phyloP scores from a whole-genome alignment of 2,797 vertebrate genomes.

The Bradypus variegatus region DNA sequence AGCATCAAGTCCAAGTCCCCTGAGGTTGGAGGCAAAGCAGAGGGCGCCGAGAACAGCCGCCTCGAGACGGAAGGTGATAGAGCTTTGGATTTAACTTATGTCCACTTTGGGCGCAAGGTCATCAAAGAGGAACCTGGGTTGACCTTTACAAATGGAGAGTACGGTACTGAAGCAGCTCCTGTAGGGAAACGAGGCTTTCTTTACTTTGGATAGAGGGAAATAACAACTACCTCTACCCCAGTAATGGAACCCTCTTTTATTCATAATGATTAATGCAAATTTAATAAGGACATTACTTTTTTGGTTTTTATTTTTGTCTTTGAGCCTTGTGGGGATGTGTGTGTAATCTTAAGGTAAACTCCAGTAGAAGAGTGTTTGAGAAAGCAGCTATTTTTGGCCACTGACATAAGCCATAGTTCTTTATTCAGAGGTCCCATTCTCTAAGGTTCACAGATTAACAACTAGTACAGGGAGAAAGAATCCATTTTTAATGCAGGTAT shows the following conservation, averaged over 20 bases:
- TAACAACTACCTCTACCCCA: not conserved
- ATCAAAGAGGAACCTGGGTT: constrained; percentile 86
- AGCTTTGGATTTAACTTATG: constrained; percentile 89
- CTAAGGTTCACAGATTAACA: not conserved
- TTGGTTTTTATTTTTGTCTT: not conserved
- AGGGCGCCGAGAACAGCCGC: constrained; percentile 70
- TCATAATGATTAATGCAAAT: not conserved
- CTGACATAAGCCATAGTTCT: not conserved
- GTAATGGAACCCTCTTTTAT: rapidly evolving
- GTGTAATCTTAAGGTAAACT: not conserved
- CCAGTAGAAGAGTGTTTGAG: not conserved
- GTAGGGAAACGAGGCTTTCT: not conserved
- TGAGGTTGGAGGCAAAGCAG: constrained; percentile 71
- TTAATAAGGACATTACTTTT: not conserved
- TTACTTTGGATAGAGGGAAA: not conserved
- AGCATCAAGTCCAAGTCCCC: constrained; percentile 81
- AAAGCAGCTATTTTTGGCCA: not conserved
- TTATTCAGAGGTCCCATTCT: not conserved
- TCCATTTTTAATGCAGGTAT: not conserved
- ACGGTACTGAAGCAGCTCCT: constrained; percentile 70
- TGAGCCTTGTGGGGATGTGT: not conserved
- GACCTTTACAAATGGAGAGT: constrained; percentile 80
- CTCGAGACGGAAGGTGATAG: constrained; percentile 80
- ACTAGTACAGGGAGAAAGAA: not conserved
- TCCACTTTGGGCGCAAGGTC: constrained; percentile 77